A percentile compares a stretch with the other conserved stretches of the same genome.
phyloP scores from a whole-genome alignment of 2,888 invertebrate species.

The Patella ulyssiponensis region DNA sequence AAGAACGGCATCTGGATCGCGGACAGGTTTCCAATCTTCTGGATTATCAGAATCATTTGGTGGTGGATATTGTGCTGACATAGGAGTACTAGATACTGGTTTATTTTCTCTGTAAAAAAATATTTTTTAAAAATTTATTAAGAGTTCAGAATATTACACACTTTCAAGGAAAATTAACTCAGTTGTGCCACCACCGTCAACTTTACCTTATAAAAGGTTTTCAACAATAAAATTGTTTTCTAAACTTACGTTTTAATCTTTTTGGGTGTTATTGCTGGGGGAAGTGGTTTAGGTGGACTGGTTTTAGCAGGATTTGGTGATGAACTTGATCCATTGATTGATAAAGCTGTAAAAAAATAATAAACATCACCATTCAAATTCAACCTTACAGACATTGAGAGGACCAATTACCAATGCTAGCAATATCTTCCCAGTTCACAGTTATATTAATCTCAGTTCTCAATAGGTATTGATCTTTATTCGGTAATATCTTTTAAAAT shows the following conservation, averaged over 20 bases:
- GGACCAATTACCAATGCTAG: too few relatives aligned
- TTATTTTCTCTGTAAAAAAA: constrained; percentile 48
- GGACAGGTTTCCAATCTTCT: constrained; percentile 74
- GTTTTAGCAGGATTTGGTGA: constrained; percentile 31
- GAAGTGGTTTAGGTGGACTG: constrained; percentile 43
- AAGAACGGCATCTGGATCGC: constrained; percentile 79
- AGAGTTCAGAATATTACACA: not conserved
- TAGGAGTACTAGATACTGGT: constrained; percentile 55
- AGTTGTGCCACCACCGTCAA: too few relatives aligned
- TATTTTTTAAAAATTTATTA: not conserved
- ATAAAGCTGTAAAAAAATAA: constrained; percentile 45
- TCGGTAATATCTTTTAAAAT: not conserved
- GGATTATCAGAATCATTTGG: constrained; percentile 57
- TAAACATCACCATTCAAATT: too few relatives aligned
- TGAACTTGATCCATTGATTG: constrained; percentile 52
- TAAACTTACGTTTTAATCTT: constrained; percentile 58
- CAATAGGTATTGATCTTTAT: not conserved
- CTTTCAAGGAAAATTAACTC: not conserved
- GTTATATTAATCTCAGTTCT: too few relatives aligned
- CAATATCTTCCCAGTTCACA: too few relatives aligned
- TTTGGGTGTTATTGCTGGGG: constrained; percentile 59
- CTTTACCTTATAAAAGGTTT: too few relatives aligned
- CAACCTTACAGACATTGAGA: too few relatives aligned
- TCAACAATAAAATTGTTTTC: too few relatives aligned
- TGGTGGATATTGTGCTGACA: constrained; percentile 52